Evolutionary conservation across 2,888 invertebrate genomes (phyloP), one percentile per base, ranked within the genome.

Genomic region (Rhodophaea formosa): DNA sequence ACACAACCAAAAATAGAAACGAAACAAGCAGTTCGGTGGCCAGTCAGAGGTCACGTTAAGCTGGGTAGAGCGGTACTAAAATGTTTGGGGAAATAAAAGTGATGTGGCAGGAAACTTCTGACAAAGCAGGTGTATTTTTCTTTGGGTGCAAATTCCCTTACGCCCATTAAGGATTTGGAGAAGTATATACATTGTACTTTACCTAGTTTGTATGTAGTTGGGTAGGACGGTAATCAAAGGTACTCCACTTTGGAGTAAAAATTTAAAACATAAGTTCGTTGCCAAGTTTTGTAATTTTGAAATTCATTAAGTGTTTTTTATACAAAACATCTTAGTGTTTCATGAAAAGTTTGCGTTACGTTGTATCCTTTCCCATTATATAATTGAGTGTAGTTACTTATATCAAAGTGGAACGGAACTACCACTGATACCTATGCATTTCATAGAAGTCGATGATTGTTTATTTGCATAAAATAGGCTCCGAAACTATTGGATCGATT

Each of bases 81-180:
- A 79, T 77, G 77, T 64, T 65, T 65, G 70, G 74, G 79, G 84
- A 88, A 87, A 88, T 88, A 89, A 88, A 88, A 85, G 71, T 77
- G 79, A 77, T 80, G 82, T 63, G 75, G 67, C 66, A 63, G 66
- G 66, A 74, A 70, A 72, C 62, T 75, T 73, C 76, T 67, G 72
- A 71, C 68, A 69, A 74, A 79, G 80, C 88, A 88, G 88, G 89
- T 88, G 87, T 81, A 77, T 74, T 76, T 80, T 82, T 80, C 72
- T 75, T 74, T 59, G 57, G 69, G 64, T 67, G 70, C 69, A 67
- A 77, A 72, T 53, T 58, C 54, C 49, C 51, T 58, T 60, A 59
- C 53, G 56, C 58, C 59, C 58, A 55, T 64, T 60, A 62, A 17
- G 53, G 59, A 64, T 62, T 62, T 58, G 46, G 44, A 39, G 30